phyloP scores from a whole-genome alignment of 23 tunicate species.

The Trididemnum miniatum region DNA sequence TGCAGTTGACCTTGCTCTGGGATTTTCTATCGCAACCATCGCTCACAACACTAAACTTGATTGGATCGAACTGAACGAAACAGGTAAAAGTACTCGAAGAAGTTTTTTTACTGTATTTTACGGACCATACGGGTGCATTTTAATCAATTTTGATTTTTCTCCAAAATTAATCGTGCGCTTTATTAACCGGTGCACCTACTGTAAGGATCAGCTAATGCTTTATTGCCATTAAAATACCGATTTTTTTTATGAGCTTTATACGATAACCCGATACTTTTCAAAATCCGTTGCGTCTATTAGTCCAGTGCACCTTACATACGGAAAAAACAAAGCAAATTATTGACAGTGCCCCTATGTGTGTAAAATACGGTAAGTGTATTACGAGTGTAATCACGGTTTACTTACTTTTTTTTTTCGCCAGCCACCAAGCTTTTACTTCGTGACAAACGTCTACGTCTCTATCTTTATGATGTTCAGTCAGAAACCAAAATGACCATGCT shows the following conservation, averaged over 20 bases:
- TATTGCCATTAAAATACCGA: too few species aligned
- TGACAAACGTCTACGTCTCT: constrained; percentile 84
- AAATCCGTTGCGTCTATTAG: too few species aligned
- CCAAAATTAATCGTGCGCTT: neutral
- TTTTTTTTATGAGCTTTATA: too few species aligned
- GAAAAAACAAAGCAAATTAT: too few species aligned
- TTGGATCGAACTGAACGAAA: constrained; percentile 96
- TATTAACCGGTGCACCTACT: too few species aligned
- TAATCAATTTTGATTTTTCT: neutral
- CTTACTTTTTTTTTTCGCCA: neutral
- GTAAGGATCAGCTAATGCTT: too few species aligned
- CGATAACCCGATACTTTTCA: too few species aligned
- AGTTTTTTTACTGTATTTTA: neutral
- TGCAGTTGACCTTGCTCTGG: constrained; percentile 50
- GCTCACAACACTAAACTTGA: constrained; percentile 90
- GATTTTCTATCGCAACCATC: constrained; percentile 55
- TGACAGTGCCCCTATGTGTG: too few species aligned
- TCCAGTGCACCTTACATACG: too few species aligned
- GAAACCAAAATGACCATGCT: constrained; percentile 77
- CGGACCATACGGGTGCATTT: neutral
- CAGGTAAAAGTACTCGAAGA: constrained; percentile 28
- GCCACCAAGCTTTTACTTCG: constrained; percentile 80
- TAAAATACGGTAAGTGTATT: too few species aligned
- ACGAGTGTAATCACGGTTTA: neutral
- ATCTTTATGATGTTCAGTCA: constrained; percentile 72